Percentiles rank a stretch among this genome's conserved stretches.
phyloP scores from a whole-genome alignment of 2,113 vertebrate species.

The Urocitellus parryii region DNA sequence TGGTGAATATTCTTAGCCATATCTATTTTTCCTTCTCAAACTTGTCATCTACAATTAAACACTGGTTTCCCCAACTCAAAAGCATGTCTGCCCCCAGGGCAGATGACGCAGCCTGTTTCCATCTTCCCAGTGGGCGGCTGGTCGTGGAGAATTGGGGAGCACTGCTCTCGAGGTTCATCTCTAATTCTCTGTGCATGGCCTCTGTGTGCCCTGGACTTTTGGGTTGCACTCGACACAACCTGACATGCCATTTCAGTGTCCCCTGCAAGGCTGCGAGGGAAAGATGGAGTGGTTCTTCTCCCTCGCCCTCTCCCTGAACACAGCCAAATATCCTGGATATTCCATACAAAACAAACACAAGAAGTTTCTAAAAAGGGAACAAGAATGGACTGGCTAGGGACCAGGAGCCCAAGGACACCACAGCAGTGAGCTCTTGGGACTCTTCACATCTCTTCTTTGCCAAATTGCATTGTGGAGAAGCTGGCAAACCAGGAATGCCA shows the following conservation, averaged over 20 bases:
- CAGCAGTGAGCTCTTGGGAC: not conserved
- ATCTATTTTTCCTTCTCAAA: not conserved
- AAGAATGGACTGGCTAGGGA: not conserved
- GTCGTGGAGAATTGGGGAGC: not conserved
- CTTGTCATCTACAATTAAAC: not conserved
- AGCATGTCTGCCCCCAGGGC: not conserved
- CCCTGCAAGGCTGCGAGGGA: not conserved
- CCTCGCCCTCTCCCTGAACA: not conserved
- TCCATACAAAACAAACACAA: not conserved
- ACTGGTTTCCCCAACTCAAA: not conserved
- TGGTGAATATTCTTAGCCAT: not conserved
- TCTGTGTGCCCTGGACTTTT: not conserved
- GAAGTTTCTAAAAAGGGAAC: not conserved
- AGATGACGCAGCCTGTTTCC: not conserved
- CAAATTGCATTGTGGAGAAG: not conserved
- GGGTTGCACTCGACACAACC: not conserved
- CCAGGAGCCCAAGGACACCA: not conserved
- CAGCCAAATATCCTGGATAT: not conserved
- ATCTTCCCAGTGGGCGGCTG: not conserved
- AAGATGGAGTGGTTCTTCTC: not conserved
- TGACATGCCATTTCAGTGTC: not conserved
- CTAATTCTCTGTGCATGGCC: not conserved
- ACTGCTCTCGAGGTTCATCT: not conserved
- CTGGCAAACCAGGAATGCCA: not conserved
- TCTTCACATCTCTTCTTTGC: not conserved